These are phyloP conservation scores for Eupithecia centaureata DNA, from an alignment of 2,888 invertebrate genomes.

Conservation along the genomic window DNA sequence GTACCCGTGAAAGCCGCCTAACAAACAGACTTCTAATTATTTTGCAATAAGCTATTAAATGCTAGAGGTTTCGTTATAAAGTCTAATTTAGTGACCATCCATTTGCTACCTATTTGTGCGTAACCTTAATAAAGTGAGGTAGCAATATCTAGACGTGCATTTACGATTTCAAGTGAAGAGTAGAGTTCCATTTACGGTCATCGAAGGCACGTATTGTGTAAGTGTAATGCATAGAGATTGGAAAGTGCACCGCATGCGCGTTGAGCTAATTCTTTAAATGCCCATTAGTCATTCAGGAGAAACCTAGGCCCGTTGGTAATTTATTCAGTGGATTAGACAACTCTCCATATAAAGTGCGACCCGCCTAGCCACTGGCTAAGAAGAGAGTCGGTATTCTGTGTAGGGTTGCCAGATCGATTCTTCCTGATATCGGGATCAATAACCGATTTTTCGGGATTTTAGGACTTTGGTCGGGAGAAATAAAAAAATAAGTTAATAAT, in stretches of 20 bases:
- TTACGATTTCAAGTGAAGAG: slow-evolving; percentile 5
- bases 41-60: slow-evolving; percentile 26
- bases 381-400: slow-evolving; percentile 15
- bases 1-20: slow-evolving; percentile 13
- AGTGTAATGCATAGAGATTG: slow-evolving; percentile 50
- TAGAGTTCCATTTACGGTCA: slow-evolving; percentile 14
- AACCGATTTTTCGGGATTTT: too few species aligned
- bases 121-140: background rate
- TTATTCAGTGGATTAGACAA: slow-evolving; percentile 76
- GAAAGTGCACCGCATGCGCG: slow-evolving; percentile 62
- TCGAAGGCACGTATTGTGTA: slow-evolving; percentile 32
- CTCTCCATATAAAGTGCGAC: slow-evolving; percentile 78
- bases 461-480: too few species aligned
- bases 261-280: slow-evolving; percentile 71
- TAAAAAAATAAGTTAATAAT: too few species aligned
- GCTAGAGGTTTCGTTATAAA: slow-evolving; percentile 16
- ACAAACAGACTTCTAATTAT: slow-evolving; percentile 19
- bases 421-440: too few species aligned
- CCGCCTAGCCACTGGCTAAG: slow-evolving; percentile 54
- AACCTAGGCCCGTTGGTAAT: slow-evolving; percentile 74
- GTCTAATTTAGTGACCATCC: slow-evolving; percentile 15
- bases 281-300: slow-evolving; percentile 77
- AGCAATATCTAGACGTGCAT: background rate
- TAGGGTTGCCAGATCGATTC: too few species aligned
- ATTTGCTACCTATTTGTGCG: background rate